phyloP scores from a whole-genome alignment of 2,113 vertebrate species.

The Eptesicus fuscus region DNA sequence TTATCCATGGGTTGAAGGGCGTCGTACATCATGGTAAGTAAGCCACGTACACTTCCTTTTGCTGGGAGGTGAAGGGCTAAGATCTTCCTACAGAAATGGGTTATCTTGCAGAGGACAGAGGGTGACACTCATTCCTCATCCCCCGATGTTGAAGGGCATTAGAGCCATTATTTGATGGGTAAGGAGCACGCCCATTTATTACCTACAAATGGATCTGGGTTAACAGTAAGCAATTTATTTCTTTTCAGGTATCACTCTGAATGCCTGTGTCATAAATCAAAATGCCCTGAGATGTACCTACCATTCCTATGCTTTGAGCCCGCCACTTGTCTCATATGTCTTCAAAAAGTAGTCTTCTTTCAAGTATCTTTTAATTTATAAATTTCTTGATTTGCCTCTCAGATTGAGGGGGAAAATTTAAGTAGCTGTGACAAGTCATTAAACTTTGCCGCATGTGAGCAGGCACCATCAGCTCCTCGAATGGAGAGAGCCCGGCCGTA shows the following conservation, averaged over 20 bases:
- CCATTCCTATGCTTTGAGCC: constrained; percentile 63
- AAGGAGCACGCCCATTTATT: constrained; percentile 76
- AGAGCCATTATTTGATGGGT: constrained; percentile 78
- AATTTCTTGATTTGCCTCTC: constrained; percentile 80
- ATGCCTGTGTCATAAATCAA: constrained; percentile 77
- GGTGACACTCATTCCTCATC: constrained; percentile 69
- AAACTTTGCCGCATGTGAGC: constrained; percentile 65
- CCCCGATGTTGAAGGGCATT: constrained; percentile 71
- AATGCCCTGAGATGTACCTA: constrained; percentile 62
- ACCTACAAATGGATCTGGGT: constrained; percentile 75
- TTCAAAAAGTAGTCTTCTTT: constrained; percentile 76
- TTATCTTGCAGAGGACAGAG: constrained; percentile 66
- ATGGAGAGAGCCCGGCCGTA: constrained; percentile 63
- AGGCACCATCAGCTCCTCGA: constrained; percentile 58
- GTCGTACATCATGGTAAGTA: constrained; percentile 98
- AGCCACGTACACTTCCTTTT: constrained; percentile 63
- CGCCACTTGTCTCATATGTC: constrained; percentile 78
- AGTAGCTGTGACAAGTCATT: constrained; percentile 80
- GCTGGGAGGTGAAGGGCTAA: constrained; percentile 50
- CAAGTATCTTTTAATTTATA: constrained; percentile 79
- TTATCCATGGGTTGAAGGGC: constrained; percentile 96
- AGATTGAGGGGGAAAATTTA: constrained; percentile 78
- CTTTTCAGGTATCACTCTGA: constrained; percentile 75
- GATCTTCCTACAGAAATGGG: constrained; percentile 64
- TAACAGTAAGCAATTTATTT: constrained; percentile 82